Evolutionary conservation across 1,140 invertebrate species (phyloP), one percentile per base, ranked within the genome.

Genomic region (Lucilia cuprina): DNA sequence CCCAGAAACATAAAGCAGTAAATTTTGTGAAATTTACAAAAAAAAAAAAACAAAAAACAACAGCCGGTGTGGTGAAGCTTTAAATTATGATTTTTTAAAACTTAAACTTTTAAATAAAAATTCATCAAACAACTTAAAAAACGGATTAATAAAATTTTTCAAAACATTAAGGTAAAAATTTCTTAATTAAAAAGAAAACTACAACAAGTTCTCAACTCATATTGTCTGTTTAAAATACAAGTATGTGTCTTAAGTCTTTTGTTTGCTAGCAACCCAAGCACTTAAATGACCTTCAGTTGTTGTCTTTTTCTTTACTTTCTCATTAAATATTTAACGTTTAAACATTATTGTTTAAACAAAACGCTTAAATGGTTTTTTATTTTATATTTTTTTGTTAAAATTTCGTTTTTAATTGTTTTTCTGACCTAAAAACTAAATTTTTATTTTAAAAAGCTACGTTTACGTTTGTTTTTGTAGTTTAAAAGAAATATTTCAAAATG

Each of bases 181-280:
- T 10, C 19, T 70, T 70, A 70, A 70, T 70, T 21, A 70, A 19
- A 70, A 60, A 70, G n/a, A 70, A 70, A 70, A 70, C 65, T 60
- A 60, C 17, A 2, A 10, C 14, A 60, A 60, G 55, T n/a, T 60
- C 55, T 60, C 5, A n/a, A 7, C 41, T 8, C 25, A 2, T 30
- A 3, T 30, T 30, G 5, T 17, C 2, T 60, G 55, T 60, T 30
- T 30, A 30, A 70, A 70, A 70, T 70, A 17, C 65, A 80, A 83
- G 84, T 85, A 83, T 74, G 50, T 55, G 78, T 82, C 82, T 85
- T 83, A 85, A 83, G 82, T 83, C 84, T 85, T 83, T 85, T 78
- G 74, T 80, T 84, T 84, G 1, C 41, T 41, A 41, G 0, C 5
- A 19, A 21, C 7, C 65, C 41, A 17, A 60, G 7, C 55, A 60